These are phyloP conservation scores for Uropsilus gracilis DNA, from an alignment of 2,113 vertebrate genomes.

Conservation along the genomic window DNA sequence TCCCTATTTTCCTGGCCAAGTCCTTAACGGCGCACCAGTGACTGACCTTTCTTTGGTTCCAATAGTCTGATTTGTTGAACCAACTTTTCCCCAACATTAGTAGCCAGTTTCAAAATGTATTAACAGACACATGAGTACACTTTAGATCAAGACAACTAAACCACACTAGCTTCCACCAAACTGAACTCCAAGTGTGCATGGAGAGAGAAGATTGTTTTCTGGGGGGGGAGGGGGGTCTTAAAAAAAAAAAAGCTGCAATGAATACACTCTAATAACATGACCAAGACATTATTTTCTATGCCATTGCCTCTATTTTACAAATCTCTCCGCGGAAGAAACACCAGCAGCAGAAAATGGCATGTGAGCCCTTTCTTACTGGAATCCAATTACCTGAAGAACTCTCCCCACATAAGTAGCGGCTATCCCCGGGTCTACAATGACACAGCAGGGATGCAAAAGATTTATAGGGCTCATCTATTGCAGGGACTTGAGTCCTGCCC, in stretches of 20 bases:
- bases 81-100: constrained; percentile 48
- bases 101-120: constrained; percentile 44
- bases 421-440: constrained; percentile 81
- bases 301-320: constrained; percentile 69
- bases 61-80: constrained; percentile 55
- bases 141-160: neutral
- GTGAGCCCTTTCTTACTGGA: constrained; percentile 77
- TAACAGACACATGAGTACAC: constrained; percentile 37
- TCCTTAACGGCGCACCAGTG: neutral
- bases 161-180: constrained; percentile 47
- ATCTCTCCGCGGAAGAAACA: constrained; percentile 58
- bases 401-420: constrained; percentile 52
- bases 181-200: constrained; percentile 56
- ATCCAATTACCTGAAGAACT: constrained; percentile 73
- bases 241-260: constrained; percentile 66
- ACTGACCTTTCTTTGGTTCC: neutral
- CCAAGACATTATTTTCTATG: constrained; percentile 54
- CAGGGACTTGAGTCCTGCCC: constrained; percentile 57
- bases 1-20: neutral
- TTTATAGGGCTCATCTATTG: constrained; percentile 55
- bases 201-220: constrained; percentile 66
- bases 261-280: constrained; percentile 60
- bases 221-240: neutral
- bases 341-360: constrained; percentile 60
- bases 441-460: constrained; percentile 83